phyloP scores from a whole-genome alignment of 2,113 vertebrate species.

The Damaliscus lunatus region DNA sequence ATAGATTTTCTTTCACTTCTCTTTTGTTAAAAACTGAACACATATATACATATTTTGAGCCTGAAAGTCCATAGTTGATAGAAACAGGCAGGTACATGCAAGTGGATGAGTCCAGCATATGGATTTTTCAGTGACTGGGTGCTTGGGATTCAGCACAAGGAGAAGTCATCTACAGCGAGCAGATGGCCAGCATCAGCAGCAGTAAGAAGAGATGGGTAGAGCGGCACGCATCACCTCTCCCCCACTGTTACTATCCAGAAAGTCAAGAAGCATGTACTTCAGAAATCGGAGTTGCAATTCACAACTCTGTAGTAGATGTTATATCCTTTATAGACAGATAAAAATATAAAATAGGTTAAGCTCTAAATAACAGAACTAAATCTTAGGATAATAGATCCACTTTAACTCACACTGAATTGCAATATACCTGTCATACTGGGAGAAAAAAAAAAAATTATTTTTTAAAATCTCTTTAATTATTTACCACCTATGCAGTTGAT shows the following conservation, averaged over 20 bases:
- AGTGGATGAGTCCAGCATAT: not conserved
- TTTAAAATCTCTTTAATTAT: not conserved
- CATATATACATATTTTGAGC: not conserved
- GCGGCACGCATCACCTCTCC: accelerated
- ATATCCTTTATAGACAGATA: not conserved
- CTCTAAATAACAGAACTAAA: not conserved
- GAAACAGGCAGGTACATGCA: not conserved
- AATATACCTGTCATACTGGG: not conserved
- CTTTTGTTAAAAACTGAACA: not conserved
- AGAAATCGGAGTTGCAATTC: not conserved
- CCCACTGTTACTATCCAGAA: not conserved
- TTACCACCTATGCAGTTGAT: not conserved
- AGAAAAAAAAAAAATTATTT: not conserved
- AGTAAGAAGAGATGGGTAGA: not conserved
- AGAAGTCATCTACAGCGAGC: not conserved
- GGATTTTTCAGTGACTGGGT: not conserved
- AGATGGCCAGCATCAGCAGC: not conserved
- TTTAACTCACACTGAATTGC: not conserved
- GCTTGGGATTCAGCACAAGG: not conserved
- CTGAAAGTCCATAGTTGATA: not conserved
- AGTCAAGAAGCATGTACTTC: not conserved
- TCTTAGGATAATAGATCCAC: not conserved
- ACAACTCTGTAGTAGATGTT: not conserved
- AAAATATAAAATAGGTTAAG: not conserved
- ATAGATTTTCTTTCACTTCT: not conserved